phyloP scores from a whole-genome alignment of 1,140 invertebrate genomes.

The Eueides isabella region DNA sequence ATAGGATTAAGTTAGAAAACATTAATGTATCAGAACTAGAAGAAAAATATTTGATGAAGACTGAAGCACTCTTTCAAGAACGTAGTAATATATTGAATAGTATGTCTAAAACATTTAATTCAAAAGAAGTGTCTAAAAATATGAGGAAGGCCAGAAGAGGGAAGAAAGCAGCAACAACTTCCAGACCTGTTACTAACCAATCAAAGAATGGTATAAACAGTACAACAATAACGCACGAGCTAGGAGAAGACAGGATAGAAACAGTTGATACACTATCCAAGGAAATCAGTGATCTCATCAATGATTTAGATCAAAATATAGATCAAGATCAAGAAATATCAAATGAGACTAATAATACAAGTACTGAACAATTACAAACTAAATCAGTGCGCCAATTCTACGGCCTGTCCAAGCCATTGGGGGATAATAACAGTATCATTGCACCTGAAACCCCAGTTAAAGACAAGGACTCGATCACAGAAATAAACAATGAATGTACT shows the following conservation, averaged over 20 bases:
- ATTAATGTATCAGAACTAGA: slow-evolving; percentile 73
- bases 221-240: slow-evolving; percentile 54
- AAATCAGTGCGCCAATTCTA: slow-evolving; percentile 68
- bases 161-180: slow-evolving; percentile 58
- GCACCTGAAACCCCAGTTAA: slow-evolving; percentile 74
- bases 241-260: slow-evolving; percentile 63
- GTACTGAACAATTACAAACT: slow-evolving; percentile 59
- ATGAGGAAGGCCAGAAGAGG: slow-evolving; percentile 74
- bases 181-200: slow-evolving; percentile 44
- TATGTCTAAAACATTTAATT: slow-evolving; percentile 79
- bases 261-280: slow-evolving; percentile 71
- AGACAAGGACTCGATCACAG: slow-evolving; percentile 69
- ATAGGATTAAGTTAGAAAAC: slow-evolving; percentile 77
- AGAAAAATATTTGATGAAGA: slow-evolving; percentile 74
- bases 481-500: slow-evolving; percentile 69
- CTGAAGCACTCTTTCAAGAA: slow-evolving; percentile 76
- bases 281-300: slow-evolving; percentile 76
- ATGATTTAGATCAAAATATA: slow-evolving; percentile 72
- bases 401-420: slow-evolving; percentile 63
- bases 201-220: slow-evolving; percentile 53
- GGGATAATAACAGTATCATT: slow-evolving; percentile 65
- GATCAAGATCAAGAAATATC: slow-evolving; percentile 65
- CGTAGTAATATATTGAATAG: slow-evolving; percentile 79
- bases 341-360: slow-evolving; percentile 50
- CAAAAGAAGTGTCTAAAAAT: slow-evolving; percentile 75